These are phyloP conservation scores for Australoheros facetus DNA, from an alignment of 2,797 vertebrate species.

Conservation along the genomic window DNA sequence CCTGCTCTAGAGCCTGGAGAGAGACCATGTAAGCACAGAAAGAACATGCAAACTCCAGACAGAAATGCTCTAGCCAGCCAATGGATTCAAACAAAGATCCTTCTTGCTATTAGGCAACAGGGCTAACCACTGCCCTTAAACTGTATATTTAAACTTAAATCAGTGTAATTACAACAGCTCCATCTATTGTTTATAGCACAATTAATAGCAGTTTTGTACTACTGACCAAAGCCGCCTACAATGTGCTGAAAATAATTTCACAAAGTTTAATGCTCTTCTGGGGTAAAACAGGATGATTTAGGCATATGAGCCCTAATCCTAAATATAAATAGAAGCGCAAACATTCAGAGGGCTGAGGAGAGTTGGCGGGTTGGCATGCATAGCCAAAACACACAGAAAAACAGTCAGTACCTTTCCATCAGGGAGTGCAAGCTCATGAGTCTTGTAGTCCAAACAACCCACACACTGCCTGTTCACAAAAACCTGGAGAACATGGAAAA, in stretches of 20 bases:
- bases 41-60: no score
- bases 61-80: no score
- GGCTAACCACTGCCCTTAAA: no score
- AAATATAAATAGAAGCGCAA: background rate
- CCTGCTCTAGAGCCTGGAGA: background rate
- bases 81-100: no score
- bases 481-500: slow-evolving; percentile 78
- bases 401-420: slow-evolving; percentile 81
- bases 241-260: background rate
- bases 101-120: no score
- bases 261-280: background rate
- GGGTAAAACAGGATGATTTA: background rate
- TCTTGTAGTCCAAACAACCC: slow-evolving; percentile 87
- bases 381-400: background rate
- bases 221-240: background rate
- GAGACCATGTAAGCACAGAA: background rate
- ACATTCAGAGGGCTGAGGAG: background rate
- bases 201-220: background rate
- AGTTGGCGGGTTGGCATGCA: background rate
- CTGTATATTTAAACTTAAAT: no score
- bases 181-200: background rate
- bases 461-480: slow-evolving; percentile 85
- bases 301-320: background rate
- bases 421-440: slow-evolving; percentile 79
- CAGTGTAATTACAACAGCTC: no score